Evolutionary conservation across 2,888 invertebrate species (phyloP), one percentile per base, ranked within the genome.

Genomic region (Ischnus inquisitorius): DNA sequence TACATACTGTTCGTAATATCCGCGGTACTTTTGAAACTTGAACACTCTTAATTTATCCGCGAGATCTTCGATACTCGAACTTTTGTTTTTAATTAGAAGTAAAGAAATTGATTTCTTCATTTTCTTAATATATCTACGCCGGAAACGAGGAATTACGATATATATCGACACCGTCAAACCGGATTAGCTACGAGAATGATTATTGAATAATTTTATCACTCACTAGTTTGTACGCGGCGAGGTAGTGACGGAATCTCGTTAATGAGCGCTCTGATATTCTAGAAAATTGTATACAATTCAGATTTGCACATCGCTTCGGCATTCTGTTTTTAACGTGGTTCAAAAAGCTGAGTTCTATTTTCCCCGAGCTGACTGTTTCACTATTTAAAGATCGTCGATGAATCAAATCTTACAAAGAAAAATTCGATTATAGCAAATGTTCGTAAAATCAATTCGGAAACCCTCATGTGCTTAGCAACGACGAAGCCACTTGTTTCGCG

Each of bases 191-290:
- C n/a, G 43, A 19, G 82, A 34, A 34, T 51, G 67, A 74, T 72
- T 62, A 41, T 76, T 69, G 71, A n/a, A n/a, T n/a, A n/a, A n/a
- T 12, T 54, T 54, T 79, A 83, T 83, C 79, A 34, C 34, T 48
- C 54, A n/a, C 10, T 57, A 43, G 65, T 51, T 22, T 2, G 34
- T 65, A 19, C 10, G 51, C 22, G 41, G 22, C 46, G 82, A 19
- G 43, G n/a, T 60, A 67, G 65, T 67, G 79, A 79, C 60, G 76
- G 60, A 76, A 67, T 48, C 19, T 19, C 65, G 76, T 72, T 79
- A 80, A 83, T 83, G 67, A 72, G 80, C 54, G 22, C 10, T 34
- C 34, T 48, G 76, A 76, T 77, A 77, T 34, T 62, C 54, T 43
- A 54, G 46, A 60, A 60, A 60, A 51, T 34, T 48, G 51, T 46